Evolutionary conservation across 92 coral and sea anemone species (phyloP).

Genomic region (Ricordea florida): DNA sequence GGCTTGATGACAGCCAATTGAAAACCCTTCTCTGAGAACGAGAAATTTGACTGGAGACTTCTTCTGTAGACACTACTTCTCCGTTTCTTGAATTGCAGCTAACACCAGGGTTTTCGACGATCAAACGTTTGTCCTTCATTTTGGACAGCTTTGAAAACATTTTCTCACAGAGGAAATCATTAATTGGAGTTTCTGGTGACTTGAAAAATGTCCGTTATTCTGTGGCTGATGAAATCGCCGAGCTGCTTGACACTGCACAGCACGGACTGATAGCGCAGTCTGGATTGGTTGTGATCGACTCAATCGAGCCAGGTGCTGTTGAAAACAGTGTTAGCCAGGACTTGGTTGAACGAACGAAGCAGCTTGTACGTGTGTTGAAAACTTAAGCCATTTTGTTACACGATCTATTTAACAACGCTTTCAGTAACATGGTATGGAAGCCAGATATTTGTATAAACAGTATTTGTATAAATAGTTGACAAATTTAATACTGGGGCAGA

Average conservation of each 20-base stretch:
- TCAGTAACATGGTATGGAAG: no score
- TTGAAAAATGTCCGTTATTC: neutral
- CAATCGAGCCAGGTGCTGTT: neutral
- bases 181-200: neutral
- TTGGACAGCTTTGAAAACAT: slow-evolving; percentile 16
- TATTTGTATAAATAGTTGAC: no score
- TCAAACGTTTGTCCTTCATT: neutral
- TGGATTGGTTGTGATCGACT: neutral
- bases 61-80: no score
- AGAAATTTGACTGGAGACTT: neutral
- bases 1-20: neutral
- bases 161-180: neutral
- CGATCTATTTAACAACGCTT: no score
- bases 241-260: neutral
- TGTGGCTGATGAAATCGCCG: neutral
- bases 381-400: no score
- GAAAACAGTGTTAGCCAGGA: neutral
- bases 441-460: no score
- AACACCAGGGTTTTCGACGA: neutral
- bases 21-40: neutral
- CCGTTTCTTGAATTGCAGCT: neutral
- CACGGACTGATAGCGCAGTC: neutral
- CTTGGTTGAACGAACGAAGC: no score
- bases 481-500: no score
- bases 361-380: no score